These are phyloP conservation scores for Cheilinus undulatus DNA, from an alignment of 2,113 vertebrate species.

Conservation along the genomic window DNA sequence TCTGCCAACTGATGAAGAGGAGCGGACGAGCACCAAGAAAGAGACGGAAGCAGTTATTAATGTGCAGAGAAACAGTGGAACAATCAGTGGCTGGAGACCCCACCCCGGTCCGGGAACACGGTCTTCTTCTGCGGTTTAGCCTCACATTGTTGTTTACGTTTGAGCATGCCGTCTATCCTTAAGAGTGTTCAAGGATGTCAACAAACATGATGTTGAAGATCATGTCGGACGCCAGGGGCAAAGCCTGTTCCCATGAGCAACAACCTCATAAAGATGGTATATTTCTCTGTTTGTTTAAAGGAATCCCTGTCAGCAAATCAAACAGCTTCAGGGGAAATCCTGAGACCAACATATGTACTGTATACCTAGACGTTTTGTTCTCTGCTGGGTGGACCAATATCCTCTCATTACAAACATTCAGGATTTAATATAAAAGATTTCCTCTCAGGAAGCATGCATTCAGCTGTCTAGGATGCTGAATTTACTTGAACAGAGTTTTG, in stretches of 20 bases:
- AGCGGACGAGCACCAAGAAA: slow-evolving; percentile 26
- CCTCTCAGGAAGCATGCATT: not conserved
- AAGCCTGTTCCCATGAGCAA: slow-evolving; percentile 35
- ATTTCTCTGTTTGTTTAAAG: slow-evolving; percentile 2
- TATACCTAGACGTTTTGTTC: slow-evolving; percentile 40
- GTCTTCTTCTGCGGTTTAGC: slow-evolving; percentile 32
- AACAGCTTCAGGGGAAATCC: slow-evolving; percentile 34
- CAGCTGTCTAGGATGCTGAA: not conserved
- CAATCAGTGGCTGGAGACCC: slow-evolving; percentile 57
- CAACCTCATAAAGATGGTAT: slow-evolving; percentile 12
- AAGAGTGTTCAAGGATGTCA: slow-evolving; percentile 11
- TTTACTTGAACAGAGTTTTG: not conserved
- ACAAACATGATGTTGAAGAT: slow-evolving; percentile 50
- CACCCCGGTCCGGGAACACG: slow-evolving; percentile 41
- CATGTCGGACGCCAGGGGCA: slow-evolving; percentile 11
- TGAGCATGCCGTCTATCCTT: slow-evolving; percentile 28
- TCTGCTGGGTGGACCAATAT: slow-evolving; percentile 21
- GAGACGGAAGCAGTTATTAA: slow-evolving; percentile 57
- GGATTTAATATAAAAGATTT: slow-evolving; percentile 3
- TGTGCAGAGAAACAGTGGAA: slow-evolving; percentile 45
- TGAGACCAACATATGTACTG: slow-evolving; percentile 2
- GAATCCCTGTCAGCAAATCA: slow-evolving; percentile 26
- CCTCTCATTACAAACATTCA: slow-evolving; percentile 1
- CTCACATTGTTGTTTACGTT: slow-evolving; percentile 23
- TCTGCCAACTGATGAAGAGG: slow-evolving; percentile 50